Base-by-base conservation (phyloP, 2,113 vertebrate genomes). In the Silurus asotus region DNA sequence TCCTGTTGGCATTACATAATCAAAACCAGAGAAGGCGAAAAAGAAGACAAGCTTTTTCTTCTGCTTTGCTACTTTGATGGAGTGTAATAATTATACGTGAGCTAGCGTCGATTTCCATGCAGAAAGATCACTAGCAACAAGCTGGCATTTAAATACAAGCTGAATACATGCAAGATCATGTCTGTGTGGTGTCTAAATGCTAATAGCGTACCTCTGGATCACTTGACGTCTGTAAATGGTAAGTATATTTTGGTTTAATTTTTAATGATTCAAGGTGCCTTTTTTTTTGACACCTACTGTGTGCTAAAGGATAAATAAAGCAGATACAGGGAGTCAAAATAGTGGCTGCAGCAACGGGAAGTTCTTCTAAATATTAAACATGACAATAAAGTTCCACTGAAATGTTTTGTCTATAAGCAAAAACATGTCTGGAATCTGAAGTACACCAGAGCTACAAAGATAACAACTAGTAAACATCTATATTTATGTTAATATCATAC, bases 1-100 rank as follows among this genome's bases (percentile, higher is more conserved):
- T 53, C 28, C 61, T 9, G 28, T 59, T 69, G 37, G 78, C 13
- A 61, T 88, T 70, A 82, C 14, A 15, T 70, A 55, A 82, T 65
- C 80, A 76, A 53, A 61, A 15, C 8, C 3, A 15, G 61, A 70
- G 37, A 62, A 10, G 37, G 37, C 37, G 37, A 37, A 37, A 37
- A 37, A 82, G 61, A 17, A 25, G 6, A 53, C 20, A 14, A 3
- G 67, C 17, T 72, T 25, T 84, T 51, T 75, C 69, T 13, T 64
- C 59, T 77, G 83, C 48, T 62, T 64, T 49, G 28, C 61, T 61
- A 25, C 45, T 45, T 13, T 13, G 45, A 84, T 62, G 70, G 67
- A 74, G 45, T 84, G 45, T 19, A 61, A 84, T 51, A 49, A 25
- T 61, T 59, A 64, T n/a, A 2, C 20, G 8, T 25, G 37, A 84